Percentiles rank a stretch among this genome's conserved stretches.
Conservation (phyloP, 2,797 vertebrate species). For the Mallotus villosus region DNA sequence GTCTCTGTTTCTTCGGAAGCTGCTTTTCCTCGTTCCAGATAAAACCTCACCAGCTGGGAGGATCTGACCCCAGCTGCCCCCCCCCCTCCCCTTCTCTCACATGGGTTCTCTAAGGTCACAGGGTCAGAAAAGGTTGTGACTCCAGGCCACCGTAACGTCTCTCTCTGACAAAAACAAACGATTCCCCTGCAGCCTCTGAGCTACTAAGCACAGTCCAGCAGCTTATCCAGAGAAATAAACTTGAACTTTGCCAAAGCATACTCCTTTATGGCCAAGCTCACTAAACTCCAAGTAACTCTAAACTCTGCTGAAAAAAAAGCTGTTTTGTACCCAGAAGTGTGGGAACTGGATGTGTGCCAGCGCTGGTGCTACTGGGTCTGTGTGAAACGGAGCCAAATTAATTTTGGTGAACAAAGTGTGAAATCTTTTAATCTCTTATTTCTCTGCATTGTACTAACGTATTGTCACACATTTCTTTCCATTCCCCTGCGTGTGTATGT, state of each 20-base stretch:
- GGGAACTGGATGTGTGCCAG: constrained; percentile 22
- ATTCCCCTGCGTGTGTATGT: constrained; percentile 5
- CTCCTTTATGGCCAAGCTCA: no score
- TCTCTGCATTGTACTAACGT: background rate
- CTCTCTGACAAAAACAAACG: constrained; percentile 20
- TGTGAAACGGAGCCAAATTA: background rate
- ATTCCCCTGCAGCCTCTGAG: constrained; percentile 14
- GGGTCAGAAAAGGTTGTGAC: constrained; percentile 23
- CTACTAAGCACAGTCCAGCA: background rate
- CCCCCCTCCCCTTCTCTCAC: background rate
- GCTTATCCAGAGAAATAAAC: background rate
- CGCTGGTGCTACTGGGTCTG: background rate
- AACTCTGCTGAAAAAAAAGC: background rate
- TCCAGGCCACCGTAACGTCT: background rate
- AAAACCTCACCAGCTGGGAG: constrained; percentile 65
- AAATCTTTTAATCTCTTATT: background rate
- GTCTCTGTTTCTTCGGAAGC: constrained; percentile 79
- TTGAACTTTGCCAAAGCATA: background rate
- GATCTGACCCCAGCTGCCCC: constrained; percentile 50
- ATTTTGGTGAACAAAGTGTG: constrained; percentile 10
- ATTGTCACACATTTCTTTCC: background rate
- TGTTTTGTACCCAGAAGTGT: constrained; percentile 12
- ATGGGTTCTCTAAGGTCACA: background rate
- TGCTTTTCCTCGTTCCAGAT: constrained; percentile 64
- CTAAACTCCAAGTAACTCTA: background rate